Conservation (phyloP, 2,888 invertebrate genomes). For the Dinocampus coccinellae region DNA sequence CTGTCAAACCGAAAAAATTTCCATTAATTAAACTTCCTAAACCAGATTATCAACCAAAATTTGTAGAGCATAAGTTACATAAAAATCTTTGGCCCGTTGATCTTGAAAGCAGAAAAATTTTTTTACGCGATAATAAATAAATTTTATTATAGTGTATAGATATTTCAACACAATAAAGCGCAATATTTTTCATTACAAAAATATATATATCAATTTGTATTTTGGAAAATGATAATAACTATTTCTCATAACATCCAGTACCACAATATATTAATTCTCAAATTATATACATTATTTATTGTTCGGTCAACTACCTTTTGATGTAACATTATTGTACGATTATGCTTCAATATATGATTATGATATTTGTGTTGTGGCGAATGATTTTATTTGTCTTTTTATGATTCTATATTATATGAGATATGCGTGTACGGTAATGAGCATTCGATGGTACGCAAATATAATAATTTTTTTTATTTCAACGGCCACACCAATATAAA, state of each 20-base stretch:
- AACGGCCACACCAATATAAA: too few species aligned
- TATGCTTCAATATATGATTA: too few species aligned
- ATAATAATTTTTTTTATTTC: not conserved
- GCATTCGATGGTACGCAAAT: not conserved
- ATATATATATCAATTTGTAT: too few species aligned
- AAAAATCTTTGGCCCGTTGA: constrained; percentile 27
- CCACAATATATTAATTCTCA: not conserved
- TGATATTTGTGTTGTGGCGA: too few species aligned
- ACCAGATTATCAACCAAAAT: constrained; percentile 6
- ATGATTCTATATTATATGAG: too few species aligned
- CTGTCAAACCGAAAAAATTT: constrained; percentile 20
- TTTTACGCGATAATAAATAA: not conserved
- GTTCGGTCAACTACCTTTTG: not conserved
- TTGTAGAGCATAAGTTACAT: constrained; percentile 11
- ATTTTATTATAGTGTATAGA: not conserved
- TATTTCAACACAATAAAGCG: too few species aligned
- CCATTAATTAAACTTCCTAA: constrained; percentile 16
- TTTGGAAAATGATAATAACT: too few species aligned
- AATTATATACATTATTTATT: not conserved
- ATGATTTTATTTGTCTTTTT: too few species aligned
- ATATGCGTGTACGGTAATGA: too few species aligned
- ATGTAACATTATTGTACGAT: too few species aligned
- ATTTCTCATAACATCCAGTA: not conserved
- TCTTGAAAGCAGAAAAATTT: constrained; percentile 26
- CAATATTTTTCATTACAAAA: too few species aligned